Percentiles rank a stretch among this genome's conserved stretches.
Conservation (phyloP, 2,113 vertebrate genomes). For the Abramis brama region DNA sequence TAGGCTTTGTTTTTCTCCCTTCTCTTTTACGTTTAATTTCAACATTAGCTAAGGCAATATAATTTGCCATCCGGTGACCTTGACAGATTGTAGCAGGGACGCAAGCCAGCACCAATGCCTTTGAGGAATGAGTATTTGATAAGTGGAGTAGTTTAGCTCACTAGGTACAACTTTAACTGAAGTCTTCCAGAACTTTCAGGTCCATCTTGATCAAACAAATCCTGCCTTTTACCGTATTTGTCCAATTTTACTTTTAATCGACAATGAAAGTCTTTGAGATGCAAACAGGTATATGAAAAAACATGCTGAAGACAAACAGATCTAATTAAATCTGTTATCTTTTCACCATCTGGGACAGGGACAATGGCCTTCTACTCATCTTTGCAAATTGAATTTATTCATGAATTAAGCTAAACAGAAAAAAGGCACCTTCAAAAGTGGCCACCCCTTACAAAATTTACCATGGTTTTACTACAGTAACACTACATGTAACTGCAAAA, state of each 20-base stretch:
- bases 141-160: conserved; percentile 32
- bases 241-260: conserved; percentile 4
- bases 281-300: conserved; percentile 1
- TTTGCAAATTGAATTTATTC: background rate
- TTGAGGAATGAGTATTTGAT: conserved; percentile 46
- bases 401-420: background rate
- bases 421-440: background rate
- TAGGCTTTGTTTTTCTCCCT: conserved; percentile 36
- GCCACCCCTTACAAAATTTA: background rate
- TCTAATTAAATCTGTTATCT: conserved; percentile 25
- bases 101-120: conserved; percentile 21
- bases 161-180: conserved; percentile 10
- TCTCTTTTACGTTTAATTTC: conserved; percentile 51
- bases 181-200: background rate
- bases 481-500: no score
- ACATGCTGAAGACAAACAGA: conserved; percentile 14
- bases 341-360: background rate
- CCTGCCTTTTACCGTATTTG: conserved; percentile 8
- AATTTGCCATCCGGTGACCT: conserved; percentile 53
- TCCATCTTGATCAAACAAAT: background rate
- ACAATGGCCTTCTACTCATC: background rate
- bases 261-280: background rate
- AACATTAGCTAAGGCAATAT: conserved; percentile 58
- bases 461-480: background rate
- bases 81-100: conserved; percentile 34